These are phyloP conservation scores for Limanda limanda DNA, from an alignment of 2,113 vertebrate genomes.

Conservation along the genomic window DNA sequence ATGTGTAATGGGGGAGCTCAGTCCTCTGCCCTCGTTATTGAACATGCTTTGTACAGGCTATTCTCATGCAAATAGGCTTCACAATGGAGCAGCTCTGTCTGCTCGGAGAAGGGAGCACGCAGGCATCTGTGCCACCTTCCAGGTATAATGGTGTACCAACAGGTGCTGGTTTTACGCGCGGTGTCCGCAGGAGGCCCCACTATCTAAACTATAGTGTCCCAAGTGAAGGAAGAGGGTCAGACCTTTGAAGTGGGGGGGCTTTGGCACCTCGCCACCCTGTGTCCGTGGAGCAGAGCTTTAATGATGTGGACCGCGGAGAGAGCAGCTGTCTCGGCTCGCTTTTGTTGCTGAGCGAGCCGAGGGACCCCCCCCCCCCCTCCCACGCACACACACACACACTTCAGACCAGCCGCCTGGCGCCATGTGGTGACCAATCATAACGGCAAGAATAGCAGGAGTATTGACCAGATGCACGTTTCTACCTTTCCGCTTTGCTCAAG, in stretches of 20 bases:
- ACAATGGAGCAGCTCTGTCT: conserved; percentile 48
- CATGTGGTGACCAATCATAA: conserved; percentile 59
- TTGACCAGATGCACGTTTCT: conserved; percentile 40
- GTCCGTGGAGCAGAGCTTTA: conserved; percentile 49
- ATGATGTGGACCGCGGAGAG: conserved; percentile 54
- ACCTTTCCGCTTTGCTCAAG: neutral
- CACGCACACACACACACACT: no score
- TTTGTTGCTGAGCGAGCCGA: conserved; percentile 65
- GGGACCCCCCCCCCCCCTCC: conserved; percentile 32
- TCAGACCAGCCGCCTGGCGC: conserved; percentile 58
- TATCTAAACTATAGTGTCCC: conserved; percentile 42
- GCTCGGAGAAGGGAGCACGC: neutral
- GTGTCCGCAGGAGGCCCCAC: conserved; percentile 31
- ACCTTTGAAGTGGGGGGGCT: conserved; percentile 68
- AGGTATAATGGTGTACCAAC: conserved; percentile 50
- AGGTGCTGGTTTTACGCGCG: conserved; percentile 43
- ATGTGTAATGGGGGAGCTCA: conserved; percentile 34
- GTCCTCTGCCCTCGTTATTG: conserved; percentile 40
- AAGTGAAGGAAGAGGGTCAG: conserved; percentile 43
- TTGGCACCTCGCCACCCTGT: conserved; percentile 74
- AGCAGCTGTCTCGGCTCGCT: conserved; percentile 73
- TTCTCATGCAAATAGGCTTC: conserved; percentile 66
- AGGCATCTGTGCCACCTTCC: conserved; percentile 34
- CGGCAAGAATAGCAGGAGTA: conserved; percentile 45
- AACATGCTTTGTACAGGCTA: conserved; percentile 36